Conservation (phyloP, 2,888 invertebrate genomes). For the Antheraea assamensis region DNA sequence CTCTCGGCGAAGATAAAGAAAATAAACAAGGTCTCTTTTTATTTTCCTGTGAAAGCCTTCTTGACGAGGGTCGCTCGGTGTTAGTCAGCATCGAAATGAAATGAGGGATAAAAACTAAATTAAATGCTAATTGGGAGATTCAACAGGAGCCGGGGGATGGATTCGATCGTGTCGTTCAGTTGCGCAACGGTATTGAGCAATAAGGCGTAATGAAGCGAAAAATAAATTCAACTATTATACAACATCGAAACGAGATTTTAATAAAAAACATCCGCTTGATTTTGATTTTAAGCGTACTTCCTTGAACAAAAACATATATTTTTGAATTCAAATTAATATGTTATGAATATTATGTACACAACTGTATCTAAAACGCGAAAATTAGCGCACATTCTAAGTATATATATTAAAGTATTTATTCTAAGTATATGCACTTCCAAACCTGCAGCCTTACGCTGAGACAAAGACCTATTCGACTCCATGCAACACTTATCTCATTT, state of each 20-base stretch:
- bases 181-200: constrained; percentile 54
- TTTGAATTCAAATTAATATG: too few relatives aligned
- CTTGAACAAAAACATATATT: too few relatives aligned
- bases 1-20: constrained; percentile 61
- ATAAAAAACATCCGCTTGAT: neutral
- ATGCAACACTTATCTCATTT: too few relatives aligned
- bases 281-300: neutral
- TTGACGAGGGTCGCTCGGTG: constrained; percentile 70
- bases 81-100: constrained; percentile 70
- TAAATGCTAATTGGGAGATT: constrained; percentile 75
- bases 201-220: constrained; percentile 58
- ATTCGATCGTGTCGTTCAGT: constrained; percentile 50
- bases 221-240: constrained; percentile 49
- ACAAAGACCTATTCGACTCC: too few relatives aligned
- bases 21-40: constrained; percentile 66
- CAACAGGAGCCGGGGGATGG: constrained; percentile 49
- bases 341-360: too few relatives aligned
- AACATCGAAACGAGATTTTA: neutral
- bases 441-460: too few relatives aligned
- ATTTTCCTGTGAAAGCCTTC: constrained; percentile 65
- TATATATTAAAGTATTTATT: too few relatives aligned
- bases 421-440: too few relatives aligned
- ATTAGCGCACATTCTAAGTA: too few relatives aligned
- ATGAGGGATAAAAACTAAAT: constrained; percentile 75
- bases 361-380: too few relatives aligned